Base-by-base conservation (phyloP, 1,140 invertebrate genomes). In the Listronotus bonariensis region DNA sequence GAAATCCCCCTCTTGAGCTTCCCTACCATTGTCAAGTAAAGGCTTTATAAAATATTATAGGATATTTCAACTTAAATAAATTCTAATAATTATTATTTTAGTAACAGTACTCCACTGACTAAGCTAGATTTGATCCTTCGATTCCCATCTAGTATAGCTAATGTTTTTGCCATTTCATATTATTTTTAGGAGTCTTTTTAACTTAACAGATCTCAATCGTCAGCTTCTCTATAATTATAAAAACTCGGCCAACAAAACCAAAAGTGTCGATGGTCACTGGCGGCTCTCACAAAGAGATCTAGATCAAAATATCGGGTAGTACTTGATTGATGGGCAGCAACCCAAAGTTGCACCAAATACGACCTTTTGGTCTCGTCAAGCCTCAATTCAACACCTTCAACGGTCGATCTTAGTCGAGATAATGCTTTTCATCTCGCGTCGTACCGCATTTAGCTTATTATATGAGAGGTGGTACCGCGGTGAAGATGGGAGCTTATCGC, bases 241-340 rank as follows among this genome's bases (percentile, higher is more conserved):
- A 43, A 43, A 43, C 3, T 43, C 3, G 6, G 41, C 7, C 14
- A 8, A 43, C 41, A 7, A 18, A 43, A 36, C 20, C 20, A 26
- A 36, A 36, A 36, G 11, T 36, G 52, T 12, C 52, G n/a, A 36
- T 11, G 11, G 12, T 5, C n/a, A 36, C n/a, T 40, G 58, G 26
- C 59, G 59, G 59, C 59, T 11, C 14, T 62, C 10, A 53, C 59
- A 62, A 62, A 62, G 59, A 53, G 59, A 62, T 52, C 58, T 34
- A 52, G 45, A 60, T 62, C 49, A 62, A 62, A 62, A 62, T 62
- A 62, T 54, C 59, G 59, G 51, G 36, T 62, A 40, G 15, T 53
- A 18, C 48, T 54, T 54, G 59, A 62, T 62, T 62, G 59, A 62
- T 62, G 59, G 59, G 49, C 40, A 32, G 58, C 26, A 31, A 26